Percentiles rank a stretch among this genome's conserved stretches.
phyloP scores from a whole-genome alignment of 1,140 invertebrate genomes.

The Drosophila miranda region DNA sequence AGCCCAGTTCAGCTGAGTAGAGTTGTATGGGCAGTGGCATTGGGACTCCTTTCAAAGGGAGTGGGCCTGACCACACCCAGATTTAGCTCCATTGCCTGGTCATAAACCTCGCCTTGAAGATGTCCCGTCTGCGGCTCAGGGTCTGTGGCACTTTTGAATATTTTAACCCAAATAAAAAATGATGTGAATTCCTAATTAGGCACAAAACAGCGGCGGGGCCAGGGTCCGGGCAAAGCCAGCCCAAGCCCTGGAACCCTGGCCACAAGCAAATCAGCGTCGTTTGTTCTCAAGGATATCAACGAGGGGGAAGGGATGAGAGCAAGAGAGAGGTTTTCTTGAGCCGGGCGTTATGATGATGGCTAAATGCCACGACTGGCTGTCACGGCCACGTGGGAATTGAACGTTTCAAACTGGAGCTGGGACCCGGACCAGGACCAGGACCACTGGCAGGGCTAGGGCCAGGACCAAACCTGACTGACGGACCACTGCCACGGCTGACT shows the following conservation, averaged over 20 bases:
- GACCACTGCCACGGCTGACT: constrained; percentile 66
- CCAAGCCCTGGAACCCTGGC: neutral
- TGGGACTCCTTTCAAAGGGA: neutral
- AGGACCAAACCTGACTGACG: constrained; percentile 24
- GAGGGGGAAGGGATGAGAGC: constrained; percentile 3
- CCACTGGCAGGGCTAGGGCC: too few relatives aligned
- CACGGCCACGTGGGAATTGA: constrained; percentile 70
- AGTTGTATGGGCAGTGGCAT: constrained; percentile 17
- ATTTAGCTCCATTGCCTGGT: constrained; percentile 43
- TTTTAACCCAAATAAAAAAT: constrained; percentile 82
- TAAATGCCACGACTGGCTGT: constrained; percentile 72
- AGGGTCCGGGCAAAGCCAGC: constrained; percentile 15
- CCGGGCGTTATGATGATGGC: constrained; percentile 69
- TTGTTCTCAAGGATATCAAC: constrained; percentile 37
- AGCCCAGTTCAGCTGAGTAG: neutral
- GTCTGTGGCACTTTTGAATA: constrained; percentile 77
- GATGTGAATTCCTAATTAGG: constrained; percentile 82
- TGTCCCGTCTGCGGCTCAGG: constrained; percentile 33
- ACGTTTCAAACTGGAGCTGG: constrained; percentile 20
- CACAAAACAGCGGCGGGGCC: constrained; percentile 34
- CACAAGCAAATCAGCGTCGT: constrained; percentile 62
- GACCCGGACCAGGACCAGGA: neutral
- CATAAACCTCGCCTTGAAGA: constrained; percentile 52
- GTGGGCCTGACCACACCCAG: constrained; percentile 29
- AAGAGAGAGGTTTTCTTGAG: constrained; percentile 30